phyloP scores from a whole-genome alignment of 2,797 vertebrate species.

The Mormyrops boulengeri region DNA sequence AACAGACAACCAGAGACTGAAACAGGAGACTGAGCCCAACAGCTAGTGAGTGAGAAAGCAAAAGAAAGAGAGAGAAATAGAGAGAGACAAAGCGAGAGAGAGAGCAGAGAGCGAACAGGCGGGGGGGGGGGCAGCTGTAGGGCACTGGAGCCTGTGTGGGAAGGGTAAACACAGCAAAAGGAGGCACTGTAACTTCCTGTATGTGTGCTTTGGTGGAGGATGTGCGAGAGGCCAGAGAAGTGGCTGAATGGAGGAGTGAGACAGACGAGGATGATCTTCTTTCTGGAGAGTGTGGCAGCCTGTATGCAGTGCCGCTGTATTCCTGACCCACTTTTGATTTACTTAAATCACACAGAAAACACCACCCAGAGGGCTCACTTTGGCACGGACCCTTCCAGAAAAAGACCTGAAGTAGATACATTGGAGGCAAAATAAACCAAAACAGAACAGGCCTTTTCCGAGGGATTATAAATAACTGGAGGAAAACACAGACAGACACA shows the following conservation, averaged over 20 bases:
- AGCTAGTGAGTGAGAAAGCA: not conserved
- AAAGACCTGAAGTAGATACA: not conserved
- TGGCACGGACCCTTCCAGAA: not conserved
- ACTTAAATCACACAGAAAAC: not conserved
- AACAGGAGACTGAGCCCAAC: not conserved
- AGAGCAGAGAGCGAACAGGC: slow-evolving; percentile 8
- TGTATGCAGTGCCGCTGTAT: not conserved
- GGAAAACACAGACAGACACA: not conserved
- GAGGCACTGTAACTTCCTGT: slow-evolving; percentile 46
- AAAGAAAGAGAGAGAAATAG: slow-evolving; percentile 20
- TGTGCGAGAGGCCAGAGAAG: slow-evolving; percentile 25
- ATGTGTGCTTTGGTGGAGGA: slow-evolving; percentile 32
- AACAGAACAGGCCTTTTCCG: not conserved
- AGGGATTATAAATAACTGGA: not conserved
- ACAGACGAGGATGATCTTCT: not conserved
- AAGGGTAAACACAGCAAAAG: slow-evolving; percentile 59
- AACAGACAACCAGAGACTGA: not conserved
- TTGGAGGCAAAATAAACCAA: not conserved
- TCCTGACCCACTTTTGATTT: not conserved
- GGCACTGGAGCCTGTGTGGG: not conserved
- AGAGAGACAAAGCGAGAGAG: not conserved
- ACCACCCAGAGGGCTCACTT: not conserved
- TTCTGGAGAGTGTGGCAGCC: not conserved
- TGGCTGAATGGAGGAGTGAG: slow-evolving; percentile 12
- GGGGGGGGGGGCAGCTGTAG: slow-evolving; percentile 19